Percentiles rank a stretch among this genome's conserved stretches.
These are phyloP conservation scores for Bactericera cockerelli DNA, from an alignment of 1,140 invertebrate genomes.

Conservation along the genomic window DNA sequence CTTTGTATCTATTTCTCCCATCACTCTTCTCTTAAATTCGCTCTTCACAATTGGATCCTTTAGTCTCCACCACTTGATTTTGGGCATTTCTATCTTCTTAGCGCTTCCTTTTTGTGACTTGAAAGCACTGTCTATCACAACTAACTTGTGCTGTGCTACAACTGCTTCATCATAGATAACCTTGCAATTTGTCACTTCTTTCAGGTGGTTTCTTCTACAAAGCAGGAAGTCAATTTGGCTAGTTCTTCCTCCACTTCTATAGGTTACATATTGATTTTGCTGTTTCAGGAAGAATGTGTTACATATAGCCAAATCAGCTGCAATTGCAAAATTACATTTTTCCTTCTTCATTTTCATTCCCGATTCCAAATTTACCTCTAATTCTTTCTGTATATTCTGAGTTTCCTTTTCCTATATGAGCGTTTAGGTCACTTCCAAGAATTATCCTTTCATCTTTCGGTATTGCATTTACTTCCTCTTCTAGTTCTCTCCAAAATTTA, in stretches of 20 bases:
- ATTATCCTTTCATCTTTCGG: neutral
- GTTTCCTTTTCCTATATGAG: neutral
- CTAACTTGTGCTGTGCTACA: neutral
- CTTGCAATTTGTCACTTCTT: constrained; percentile 1
- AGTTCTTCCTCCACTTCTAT: neutral
- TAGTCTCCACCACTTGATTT: neutral
- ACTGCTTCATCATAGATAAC: neutral
- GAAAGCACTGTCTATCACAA: neutral
- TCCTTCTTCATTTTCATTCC: neutral
- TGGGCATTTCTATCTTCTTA: neutral
- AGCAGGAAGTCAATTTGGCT: neutral
- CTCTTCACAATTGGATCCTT: neutral
- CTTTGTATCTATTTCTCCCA: neutral
- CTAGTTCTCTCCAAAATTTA: neutral
- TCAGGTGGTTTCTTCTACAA: neutral
- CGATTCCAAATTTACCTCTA: neutral
- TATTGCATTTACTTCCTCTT: neutral
- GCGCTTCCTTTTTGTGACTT: neutral
- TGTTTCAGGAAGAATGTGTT: neutral
- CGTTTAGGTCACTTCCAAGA: neutral
- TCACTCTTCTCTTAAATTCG: neutral
- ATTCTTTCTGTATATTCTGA: neutral
- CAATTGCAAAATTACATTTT: neutral
- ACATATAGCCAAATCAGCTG: neutral
- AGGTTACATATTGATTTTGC: neutral